Percentiles rank a stretch among this genome's conserved stretches.
These are phyloP conservation scores for Sebastes dallii DNA, from an alignment of 2,797 vertebrate genomes.

Conservation along the genomic window DNA sequence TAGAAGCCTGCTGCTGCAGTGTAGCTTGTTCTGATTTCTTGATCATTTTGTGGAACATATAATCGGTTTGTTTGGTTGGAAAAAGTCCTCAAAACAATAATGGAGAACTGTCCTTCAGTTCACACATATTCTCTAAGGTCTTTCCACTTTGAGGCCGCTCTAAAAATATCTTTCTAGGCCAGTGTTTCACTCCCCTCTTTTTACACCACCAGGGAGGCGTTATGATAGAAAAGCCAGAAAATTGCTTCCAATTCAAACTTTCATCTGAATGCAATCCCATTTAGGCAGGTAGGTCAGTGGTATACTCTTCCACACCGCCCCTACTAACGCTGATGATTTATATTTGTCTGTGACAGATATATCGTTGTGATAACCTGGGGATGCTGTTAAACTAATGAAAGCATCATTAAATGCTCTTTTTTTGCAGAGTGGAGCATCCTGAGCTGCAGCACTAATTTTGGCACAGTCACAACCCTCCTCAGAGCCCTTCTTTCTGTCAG, in stretches of 20 bases:
- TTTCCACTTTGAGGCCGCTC: slow-evolving; percentile 1
- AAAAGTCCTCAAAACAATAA: neutral
- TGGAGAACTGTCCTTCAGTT: neutral
- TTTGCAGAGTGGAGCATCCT: slow-evolving; percentile 22
- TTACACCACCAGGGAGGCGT: neutral
- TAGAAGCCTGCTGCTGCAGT: neutral
- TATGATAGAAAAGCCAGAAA: neutral
- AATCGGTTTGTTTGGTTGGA: neutral
- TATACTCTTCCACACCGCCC: neutral
- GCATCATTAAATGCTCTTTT: neutral
- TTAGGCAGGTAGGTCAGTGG: neutral
- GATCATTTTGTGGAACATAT: neutral
- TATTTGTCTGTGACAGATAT: neutral
- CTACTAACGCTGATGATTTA: neutral
- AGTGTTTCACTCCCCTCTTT: neutral
- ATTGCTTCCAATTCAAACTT: neutral
- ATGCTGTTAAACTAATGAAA: slow-evolving; percentile 18
- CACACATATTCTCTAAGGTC: neutral
- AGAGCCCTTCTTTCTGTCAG: neutral
- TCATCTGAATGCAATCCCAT: neutral
- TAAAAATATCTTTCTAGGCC: slow-evolving; percentile 30
- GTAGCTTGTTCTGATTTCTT: neutral
- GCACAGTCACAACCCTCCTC: slow-evolving; percentile 11
- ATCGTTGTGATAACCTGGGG: neutral
- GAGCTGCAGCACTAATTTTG: slow-evolving; percentile 38